Evolutionary conservation across 2,113 vertebrate species (phyloP), one percentile per base, ranked within the genome.

Genomic region (Gulo gulo): DNA sequence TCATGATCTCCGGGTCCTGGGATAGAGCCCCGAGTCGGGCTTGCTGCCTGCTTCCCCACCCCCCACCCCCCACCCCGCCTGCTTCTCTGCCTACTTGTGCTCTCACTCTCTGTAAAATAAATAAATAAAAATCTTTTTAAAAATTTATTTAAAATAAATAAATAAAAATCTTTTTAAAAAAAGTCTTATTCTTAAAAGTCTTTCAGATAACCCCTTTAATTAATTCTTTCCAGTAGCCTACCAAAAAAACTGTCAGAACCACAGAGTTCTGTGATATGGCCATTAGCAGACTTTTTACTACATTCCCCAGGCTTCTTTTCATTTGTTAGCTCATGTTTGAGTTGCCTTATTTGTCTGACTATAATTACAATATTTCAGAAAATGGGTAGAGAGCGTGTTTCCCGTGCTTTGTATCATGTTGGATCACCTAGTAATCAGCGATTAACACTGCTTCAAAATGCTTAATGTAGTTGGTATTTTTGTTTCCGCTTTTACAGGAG

Each of bases 401-500:
- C 80, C 15, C 63, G 15, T 63, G 67, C 23, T 84, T 95, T 50
- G 11, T 85, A 29, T 59, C 29, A 52, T 82, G 26, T 55, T 86
- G 13, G 4, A 34, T 91, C 16, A 0, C 69, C 6, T 87, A 65
- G 57, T 92, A 87, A 67, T 76, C 34, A 84, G 39, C 84, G 74
- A 80, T 24, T 36, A 79, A 65, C 47, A 84, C 5, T 86, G 12
- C 16, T 61, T 95, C 31, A 88, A 73, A 79, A 50, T 67, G 12
- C 11, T 73, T 84, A 90, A 55, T 34, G 2, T 85, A 2, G 87
- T 88, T 97, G 78, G 4, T 97, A 5, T 84, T 79, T 84, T 84
- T 73, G 50, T 65, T 98, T 42, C 67, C 98, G 59, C 93, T 86
- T 96, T 76, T 89, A 6, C 94, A 99, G 99, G 99, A 99, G 7